A percentile compares a stretch with the other conserved stretches of the same genome.
Evolutionary conservation across 2,113 vertebrate genomes (phyloP).

Genomic region (Asarcornis scutulata): DNA sequence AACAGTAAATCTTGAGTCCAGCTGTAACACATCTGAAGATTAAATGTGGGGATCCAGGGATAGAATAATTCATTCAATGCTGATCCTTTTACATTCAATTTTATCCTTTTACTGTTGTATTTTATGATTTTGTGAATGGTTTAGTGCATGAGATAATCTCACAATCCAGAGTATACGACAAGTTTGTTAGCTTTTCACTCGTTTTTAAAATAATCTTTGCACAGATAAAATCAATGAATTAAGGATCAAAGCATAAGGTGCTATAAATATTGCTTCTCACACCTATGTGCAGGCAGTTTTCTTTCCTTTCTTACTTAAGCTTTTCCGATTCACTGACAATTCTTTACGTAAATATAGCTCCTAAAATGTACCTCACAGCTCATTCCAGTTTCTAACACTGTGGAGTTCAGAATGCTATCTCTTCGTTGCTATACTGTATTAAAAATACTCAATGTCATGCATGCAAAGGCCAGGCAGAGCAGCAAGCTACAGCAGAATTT

Average conservation of each 20-base stretch:
- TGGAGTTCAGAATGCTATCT: neutral
- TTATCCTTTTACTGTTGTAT: neutral
- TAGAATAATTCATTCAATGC: neutral
- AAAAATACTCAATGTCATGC: neutral
- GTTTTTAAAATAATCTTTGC: neutral
- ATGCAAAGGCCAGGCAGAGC: neutral
- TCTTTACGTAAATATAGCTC: neutral
- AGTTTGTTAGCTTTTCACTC: slow-evolving; percentile 4
- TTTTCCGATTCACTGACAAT: neutral
- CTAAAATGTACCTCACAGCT: neutral
- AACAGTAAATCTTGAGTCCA: neutral
- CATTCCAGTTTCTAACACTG: neutral
- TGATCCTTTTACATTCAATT: too few relatives aligned
- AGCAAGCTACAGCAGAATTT: slow-evolving; percentile 1
- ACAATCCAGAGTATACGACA: neutral
- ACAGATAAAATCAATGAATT: neutral
- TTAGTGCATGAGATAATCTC: neutral
- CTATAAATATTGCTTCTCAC: neutral
- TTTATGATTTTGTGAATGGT: neutral
- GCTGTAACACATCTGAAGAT: neutral
- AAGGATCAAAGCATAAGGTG: neutral
- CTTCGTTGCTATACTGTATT: neutral
- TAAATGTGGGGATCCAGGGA: neutral
- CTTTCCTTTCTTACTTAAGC: neutral
- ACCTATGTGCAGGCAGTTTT: neutral